These are phyloP conservation scores for Ammospiza maritima DNA, from an alignment of 2,797 vertebrate species.

Conservation along the genomic window DNA sequence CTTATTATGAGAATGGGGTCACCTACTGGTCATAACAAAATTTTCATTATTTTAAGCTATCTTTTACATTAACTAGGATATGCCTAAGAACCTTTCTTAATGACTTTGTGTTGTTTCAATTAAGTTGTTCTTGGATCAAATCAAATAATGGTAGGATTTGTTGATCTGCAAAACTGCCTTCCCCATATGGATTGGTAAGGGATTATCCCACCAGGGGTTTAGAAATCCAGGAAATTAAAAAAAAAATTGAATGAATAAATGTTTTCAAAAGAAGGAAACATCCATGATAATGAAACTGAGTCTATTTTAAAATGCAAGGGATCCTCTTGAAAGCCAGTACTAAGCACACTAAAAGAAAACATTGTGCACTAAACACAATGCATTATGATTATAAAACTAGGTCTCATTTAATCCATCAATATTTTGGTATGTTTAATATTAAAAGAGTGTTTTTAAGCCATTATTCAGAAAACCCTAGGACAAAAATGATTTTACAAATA, in stretches of 20 bases:
- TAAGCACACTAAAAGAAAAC: constrained; percentile 21
- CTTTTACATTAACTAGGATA: constrained; percentile 23
- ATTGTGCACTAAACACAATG: constrained; percentile 21
- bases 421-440: constrained; percentile 66
- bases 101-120: constrained; percentile 43
- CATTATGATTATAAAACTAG: constrained; percentile 71
- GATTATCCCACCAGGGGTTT: constrained; percentile 72
- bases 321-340: constrained; percentile 29
- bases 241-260: constrained; percentile 42
- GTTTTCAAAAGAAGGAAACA: constrained; percentile 52
- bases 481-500: constrained; percentile 59
- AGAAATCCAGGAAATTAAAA: constrained; percentile 70
- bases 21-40: constrained; percentile 9
- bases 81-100: constrained; percentile 29
- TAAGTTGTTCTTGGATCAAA: constrained; percentile 60
- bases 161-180: constrained; percentile 48
- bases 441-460: constrained; percentile 62
- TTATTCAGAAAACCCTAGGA: constrained; percentile 39
- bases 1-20: constrained; percentile 20
- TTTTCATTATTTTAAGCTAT: constrained; percentile 59
- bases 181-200: constrained; percentile 65
- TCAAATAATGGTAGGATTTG: constrained; percentile 68
- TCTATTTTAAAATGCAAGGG: constrained; percentile 70
- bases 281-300: constrained; percentile 64
- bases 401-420: constrained; percentile 64